These are phyloP conservation scores for Trematomus loennbergii DNA, from an alignment of 2,113 vertebrate species.

Conservation along the genomic window DNA sequence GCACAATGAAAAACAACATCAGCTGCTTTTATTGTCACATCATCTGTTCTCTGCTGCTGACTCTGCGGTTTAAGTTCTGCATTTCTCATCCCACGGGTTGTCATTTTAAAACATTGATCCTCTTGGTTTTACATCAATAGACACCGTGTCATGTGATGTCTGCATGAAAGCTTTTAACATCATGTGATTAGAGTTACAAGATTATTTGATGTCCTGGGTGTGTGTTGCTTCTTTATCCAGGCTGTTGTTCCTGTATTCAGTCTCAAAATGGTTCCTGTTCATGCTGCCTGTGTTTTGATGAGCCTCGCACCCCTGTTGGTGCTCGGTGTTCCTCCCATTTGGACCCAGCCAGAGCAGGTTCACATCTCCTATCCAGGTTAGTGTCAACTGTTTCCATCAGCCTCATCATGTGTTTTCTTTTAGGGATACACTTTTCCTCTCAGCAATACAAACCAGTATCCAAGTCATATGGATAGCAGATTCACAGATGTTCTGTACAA, in stretches of 20 bases:
- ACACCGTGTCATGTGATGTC: conserved; percentile 47
- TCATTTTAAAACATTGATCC: conserved; percentile 17
- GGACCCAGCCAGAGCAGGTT: conserved; percentile 84
- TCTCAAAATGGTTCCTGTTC: conserved; percentile 54
- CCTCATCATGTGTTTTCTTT: conserved; percentile 19
- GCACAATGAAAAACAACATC: conserved; percentile 64
- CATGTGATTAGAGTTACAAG: conserved; percentile 36
- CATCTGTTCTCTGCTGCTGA: conserved; percentile 55
- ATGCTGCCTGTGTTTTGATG: conserved; percentile 45
- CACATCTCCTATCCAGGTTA: conserved; percentile 84
- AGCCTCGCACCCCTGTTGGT: conserved; percentile 64
- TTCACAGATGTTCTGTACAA: conserved; percentile 36
- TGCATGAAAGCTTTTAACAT: neutral
- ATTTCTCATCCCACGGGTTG: conserved; percentile 36
- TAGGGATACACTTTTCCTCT: neutral
- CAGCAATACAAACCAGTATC: neutral
- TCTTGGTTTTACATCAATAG: neutral
- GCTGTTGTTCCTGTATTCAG: neutral
- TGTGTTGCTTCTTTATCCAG: conserved; percentile 15
- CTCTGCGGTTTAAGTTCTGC: conserved; percentile 26
- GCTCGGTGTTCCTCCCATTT: conserved; percentile 67
- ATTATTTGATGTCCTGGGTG: neutral
- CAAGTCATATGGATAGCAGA: conserved; percentile 15
- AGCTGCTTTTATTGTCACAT: conserved; percentile 57
- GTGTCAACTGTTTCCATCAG: neutral